Conservation (phyloP, 1,140 invertebrate genomes). For the Brachionus koreanus region DNA sequence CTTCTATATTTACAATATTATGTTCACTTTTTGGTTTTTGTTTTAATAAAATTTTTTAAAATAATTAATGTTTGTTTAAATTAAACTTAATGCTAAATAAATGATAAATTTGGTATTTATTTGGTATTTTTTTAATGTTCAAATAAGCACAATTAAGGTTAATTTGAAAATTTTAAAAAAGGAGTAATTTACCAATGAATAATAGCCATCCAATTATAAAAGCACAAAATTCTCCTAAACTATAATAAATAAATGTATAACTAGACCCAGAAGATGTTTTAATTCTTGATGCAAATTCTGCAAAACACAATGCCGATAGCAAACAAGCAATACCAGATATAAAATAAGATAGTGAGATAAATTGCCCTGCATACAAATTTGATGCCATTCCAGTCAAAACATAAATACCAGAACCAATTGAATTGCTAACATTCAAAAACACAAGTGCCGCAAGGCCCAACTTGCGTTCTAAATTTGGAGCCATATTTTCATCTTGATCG, state of each 20-base stretch:
- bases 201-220: constrained; percentile 37
- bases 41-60: too few relatives aligned
- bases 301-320: constrained; percentile 37
- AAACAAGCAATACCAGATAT: constrained; percentile 23
- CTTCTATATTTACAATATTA: too few relatives aligned
- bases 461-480: background rate
- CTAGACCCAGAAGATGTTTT: constrained; percentile 18
- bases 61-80: too few relatives aligned
- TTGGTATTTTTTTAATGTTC: too few relatives aligned
- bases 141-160: too few relatives aligned
- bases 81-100: too few relatives aligned
- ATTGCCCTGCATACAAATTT: constrained; percentile 15
- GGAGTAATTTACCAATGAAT: background rate
- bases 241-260: constrained; percentile 38
- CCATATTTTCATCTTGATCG: background rate
- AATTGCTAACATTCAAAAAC: constrained; percentile 39
- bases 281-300: constrained; percentile 27
- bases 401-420: constrained; percentile 39
- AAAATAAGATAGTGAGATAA: constrained; percentile 18
- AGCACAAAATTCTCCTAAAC: constrained; percentile 32
- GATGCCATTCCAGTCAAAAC: constrained; percentile 42
- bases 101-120: too few relatives aligned
- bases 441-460: constrained; percentile 1
- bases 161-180: background rate
- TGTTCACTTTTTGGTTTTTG: too few relatives aligned